Percentiles rank a stretch among this genome's conserved stretches.
Evolutionary conservation across 2,797 vertebrate species (phyloP).

Genomic region (Odontamblyopus rebecca): DNA sequence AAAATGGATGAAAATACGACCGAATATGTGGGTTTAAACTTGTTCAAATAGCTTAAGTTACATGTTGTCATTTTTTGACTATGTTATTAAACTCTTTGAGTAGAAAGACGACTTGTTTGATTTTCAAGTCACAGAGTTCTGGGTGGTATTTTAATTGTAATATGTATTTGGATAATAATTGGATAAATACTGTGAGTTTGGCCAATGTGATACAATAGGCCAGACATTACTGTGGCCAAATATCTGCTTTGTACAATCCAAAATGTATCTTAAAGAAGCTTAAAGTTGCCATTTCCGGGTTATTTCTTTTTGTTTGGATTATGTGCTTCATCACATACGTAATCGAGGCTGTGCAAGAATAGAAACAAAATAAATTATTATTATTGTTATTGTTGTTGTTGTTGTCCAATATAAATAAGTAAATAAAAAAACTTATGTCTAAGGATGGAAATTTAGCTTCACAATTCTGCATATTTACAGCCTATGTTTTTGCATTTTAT

Average conservation of each 20-base stretch:
- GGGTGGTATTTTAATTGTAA: not conserved
- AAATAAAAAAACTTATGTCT: too few species aligned
- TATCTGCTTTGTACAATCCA: not conserved
- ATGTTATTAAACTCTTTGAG: not conserved
- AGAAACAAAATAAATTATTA: too few species aligned
- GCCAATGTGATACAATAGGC: too few species aligned
- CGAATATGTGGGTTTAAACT: too few species aligned
- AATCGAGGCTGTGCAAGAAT: too few species aligned
- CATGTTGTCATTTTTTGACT: not conserved
- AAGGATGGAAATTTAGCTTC: too few species aligned
- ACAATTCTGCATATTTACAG: too few species aligned
- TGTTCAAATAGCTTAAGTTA: too few species aligned
- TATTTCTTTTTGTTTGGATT: not conserved
- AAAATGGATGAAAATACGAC: not conserved
- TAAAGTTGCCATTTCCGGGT: constrained; percentile 34
- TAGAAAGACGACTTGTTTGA: not conserved
- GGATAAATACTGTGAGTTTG: not conserved
- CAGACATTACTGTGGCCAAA: not conserved
- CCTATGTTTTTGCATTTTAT: too few species aligned
- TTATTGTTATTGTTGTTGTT: too few species aligned
- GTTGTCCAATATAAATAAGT: too few species aligned
- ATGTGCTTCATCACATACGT: not conserved
- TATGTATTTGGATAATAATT: not conserved
- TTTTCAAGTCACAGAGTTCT: not conserved
- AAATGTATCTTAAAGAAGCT: not conserved